Evolutionary conservation across 1,140 invertebrate genomes (phyloP), one percentile per base, ranked within the genome.

Genomic region (Oncopodura yosiiana): DNA sequence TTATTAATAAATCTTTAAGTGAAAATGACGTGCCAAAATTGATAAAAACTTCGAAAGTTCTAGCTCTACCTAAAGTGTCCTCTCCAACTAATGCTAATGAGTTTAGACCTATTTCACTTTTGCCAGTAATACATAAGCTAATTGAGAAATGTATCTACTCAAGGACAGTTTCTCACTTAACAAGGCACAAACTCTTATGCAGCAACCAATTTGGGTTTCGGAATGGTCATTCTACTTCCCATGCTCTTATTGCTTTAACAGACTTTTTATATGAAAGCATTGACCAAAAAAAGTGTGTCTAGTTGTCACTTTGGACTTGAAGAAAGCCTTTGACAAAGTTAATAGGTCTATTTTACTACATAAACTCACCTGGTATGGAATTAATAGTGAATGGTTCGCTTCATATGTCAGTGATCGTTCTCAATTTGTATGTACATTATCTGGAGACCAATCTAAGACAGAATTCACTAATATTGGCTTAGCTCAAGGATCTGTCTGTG

Each of bases 191-290:
- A 8, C 34, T 50, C 19, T 18, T 56, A 12, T 36, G 16, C 16
- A 27, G 19, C 1, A 8, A n/a, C 2, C 54, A 56, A 43, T 56
- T 56, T 37, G 54, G 56, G 8, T 53, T 53, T 12, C 32, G 56
- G 5, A 42, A 45, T 27, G 21, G 44, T 2, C 45, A 58, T 39
- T 38, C 49, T 1, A 58, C 56, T 14, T 24, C 12, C 0, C 56
- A 58, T 36, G 50, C 44, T 1, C 43, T 52, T 6, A 23, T 53
- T 30, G 44, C 50, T 8, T 16, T 53, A 4, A 53, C 30, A 16
- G 56, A 58, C 18, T 41, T 42, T 5, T 1, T 53, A 2, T 42
- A 26, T 29, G 21, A 27, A 1, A 0, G 29, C 23, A 1, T 58
- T 1, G 44, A 53, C 18, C 9, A 23, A 0, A 36, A 48, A 42